phyloP scores from a whole-genome alignment of 1,140 invertebrate species.

The Saccostrea glomerata region DNA sequence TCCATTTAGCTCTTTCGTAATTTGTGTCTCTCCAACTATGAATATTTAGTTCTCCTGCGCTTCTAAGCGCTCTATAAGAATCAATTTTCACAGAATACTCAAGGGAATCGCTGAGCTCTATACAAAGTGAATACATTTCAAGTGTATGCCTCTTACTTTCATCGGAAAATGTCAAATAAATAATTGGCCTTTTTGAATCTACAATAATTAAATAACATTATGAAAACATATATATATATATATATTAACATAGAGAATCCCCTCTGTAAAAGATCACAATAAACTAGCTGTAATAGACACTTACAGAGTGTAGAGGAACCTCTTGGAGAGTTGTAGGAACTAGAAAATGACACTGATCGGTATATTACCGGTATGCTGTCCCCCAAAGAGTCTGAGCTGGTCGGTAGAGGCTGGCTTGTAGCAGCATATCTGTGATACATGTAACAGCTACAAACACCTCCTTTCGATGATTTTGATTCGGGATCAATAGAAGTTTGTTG shows the following conservation, averaged over 20 bases:
- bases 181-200: neutral
- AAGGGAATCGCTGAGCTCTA: neutral
- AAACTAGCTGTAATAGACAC: neutral
- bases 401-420: neutral
- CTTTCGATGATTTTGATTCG: neutral
- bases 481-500: neutral
- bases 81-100: neutral
- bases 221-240: neutral
- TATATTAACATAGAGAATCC: neutral
- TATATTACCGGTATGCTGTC: neutral
- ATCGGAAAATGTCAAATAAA: conserved; percentile 4
- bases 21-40: neutral
- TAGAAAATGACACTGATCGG: neutral
- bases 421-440: neutral
- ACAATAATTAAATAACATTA: neutral
- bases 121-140: neutral
- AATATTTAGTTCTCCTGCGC: neutral
- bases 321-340: neutral
- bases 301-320: neutral
- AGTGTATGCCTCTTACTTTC: neutral
- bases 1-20: neutral
- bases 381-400: no score
- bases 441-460: neutral
- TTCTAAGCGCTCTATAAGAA: neutral
- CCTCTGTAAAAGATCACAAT: no score